Base-by-base conservation (phyloP, 2,797 vertebrate genomes). In the Artibeus jamaicensis region DNA sequence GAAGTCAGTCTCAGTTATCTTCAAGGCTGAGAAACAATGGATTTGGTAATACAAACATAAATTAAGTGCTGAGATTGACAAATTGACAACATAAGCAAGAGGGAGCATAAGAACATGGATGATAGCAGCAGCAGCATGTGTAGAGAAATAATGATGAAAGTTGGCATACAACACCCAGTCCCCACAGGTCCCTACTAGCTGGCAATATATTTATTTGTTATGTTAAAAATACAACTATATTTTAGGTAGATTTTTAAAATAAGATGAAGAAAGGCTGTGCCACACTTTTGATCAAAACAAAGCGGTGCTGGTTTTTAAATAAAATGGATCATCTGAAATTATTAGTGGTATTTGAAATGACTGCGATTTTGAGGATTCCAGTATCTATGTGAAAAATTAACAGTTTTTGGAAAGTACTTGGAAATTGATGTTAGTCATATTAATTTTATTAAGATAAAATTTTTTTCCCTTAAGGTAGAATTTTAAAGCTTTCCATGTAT, bases 1-100 rank as follows among this genome's bases (percentile, higher is more conserved):
- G 42, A 46, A 74, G 24, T 29, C 39, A 46, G 71, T 46, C 71
- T 32, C 42, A 74, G 42, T 74, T 32, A 46, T 14, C 42, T 74
- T 26, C 6, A 74, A 46, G 99, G 99, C 39, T 99, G 99, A 74
- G 99, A 99, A 98, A 99, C 99, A 0, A 97, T 99, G 99, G 99
- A 99, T 94, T 99, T 99, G 99, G 99, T 99, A 21, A 70, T 39
- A 39, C 21, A 99, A 99, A 97, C 98, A 99, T 59, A 99, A 98
- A 59, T 97, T 99, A 91, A 99, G 99, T 76, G 97, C 98, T 7
- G 99, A 99, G 98, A 99, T 99, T 5, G 99, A 99, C 92, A 99
- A 99, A 95, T 97, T 99, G 26, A 97, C 99, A 21, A 99, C 99
- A 46, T 99, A 99, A 26, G 99, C 99, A 3, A 98, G 99, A 92